These are phyloP conservation scores for Vespertilio murinus DNA, from an alignment of 2,797 vertebrate species.

Conservation along the genomic window DNA sequence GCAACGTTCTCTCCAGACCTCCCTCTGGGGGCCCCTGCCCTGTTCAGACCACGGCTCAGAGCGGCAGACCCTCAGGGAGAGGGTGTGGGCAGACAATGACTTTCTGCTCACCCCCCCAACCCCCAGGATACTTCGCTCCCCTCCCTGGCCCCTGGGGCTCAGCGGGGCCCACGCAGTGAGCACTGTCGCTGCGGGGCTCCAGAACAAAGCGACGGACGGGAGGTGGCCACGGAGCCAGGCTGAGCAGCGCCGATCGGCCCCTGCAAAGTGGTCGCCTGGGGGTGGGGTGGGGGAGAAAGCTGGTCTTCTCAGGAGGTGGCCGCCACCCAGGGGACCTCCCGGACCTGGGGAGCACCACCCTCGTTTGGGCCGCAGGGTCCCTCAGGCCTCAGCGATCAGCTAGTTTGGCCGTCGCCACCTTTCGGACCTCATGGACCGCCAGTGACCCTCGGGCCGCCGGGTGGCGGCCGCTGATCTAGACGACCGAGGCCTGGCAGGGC, in stretches of 20 bases:
- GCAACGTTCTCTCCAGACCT: background rate
- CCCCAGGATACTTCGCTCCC: background rate
- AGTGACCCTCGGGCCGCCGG: too few relatives aligned
- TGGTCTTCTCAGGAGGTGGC: background rate
- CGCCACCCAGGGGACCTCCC: background rate
- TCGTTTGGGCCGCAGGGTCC: background rate
- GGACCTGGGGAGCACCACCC: background rate
- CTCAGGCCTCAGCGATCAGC: background rate
- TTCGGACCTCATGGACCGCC: too few relatives aligned
- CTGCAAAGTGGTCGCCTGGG: background rate
- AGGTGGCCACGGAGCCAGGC: background rate
- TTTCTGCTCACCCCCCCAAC: background rate
- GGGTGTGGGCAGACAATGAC: background rate
- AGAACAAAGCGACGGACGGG: background rate
- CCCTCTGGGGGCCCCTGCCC: background rate
- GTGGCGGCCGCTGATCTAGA: background rate
- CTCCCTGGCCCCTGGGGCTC: background rate
- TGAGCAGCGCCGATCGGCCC: background rate
- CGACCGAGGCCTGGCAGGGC: background rate
- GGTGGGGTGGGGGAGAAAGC: background rate
- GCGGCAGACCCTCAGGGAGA: background rate
- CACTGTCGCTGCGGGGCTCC: background rate
- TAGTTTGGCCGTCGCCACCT: too few relatives aligned
- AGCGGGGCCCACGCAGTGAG: fast-evolving
- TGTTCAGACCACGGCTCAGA: background rate